A percentile compares a stretch with the other conserved stretches of the same genome.
Conservation (phyloP, 2,888 invertebrate species). For the Resseliella maxima region DNA sequence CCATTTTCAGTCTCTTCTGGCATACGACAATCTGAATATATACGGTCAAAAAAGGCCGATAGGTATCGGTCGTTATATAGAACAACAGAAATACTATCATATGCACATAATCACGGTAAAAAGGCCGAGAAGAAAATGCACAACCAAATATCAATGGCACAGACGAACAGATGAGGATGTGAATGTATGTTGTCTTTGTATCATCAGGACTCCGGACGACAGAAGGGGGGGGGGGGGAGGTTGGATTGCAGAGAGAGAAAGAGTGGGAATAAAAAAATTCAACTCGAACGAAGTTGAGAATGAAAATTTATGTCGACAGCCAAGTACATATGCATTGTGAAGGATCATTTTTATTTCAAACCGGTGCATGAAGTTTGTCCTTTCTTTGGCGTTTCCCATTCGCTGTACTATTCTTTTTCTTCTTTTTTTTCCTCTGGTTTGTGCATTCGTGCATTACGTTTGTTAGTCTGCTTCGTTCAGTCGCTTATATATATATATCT, state of each 20-base stretch:
- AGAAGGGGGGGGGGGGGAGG: too few relatives aligned
- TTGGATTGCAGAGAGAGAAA: too few relatives aligned
- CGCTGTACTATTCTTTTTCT: neutral
- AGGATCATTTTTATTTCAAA: conserved; percentile 41
- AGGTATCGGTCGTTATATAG: conserved; percentile 36
- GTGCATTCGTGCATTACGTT: neutral
- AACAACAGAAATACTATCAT: neutral
- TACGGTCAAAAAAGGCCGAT: conserved; percentile 38
- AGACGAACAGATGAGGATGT: neutral
- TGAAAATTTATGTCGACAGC: conserved; percentile 53
- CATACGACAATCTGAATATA: conserved; percentile 21
- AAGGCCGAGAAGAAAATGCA: neutral
- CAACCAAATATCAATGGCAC: neutral
- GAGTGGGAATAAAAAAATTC: neutral
- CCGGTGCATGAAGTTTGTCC: conserved; percentile 35
- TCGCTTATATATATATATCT: neutral
- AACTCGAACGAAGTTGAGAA: conserved; percentile 24
- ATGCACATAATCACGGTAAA: neutral
- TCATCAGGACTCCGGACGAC: too few relatives aligned
- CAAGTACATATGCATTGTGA: conserved; percentile 51
- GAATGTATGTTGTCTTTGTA: conserved; percentile 17
- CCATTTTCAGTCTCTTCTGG: neutral
- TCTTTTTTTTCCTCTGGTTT: neutral
- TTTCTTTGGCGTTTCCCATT: neutral
- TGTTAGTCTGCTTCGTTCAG: neutral